phyloP scores from a whole-genome alignment of 2,888 invertebrate genomes.

The Crossocerus cetratus region DNA sequence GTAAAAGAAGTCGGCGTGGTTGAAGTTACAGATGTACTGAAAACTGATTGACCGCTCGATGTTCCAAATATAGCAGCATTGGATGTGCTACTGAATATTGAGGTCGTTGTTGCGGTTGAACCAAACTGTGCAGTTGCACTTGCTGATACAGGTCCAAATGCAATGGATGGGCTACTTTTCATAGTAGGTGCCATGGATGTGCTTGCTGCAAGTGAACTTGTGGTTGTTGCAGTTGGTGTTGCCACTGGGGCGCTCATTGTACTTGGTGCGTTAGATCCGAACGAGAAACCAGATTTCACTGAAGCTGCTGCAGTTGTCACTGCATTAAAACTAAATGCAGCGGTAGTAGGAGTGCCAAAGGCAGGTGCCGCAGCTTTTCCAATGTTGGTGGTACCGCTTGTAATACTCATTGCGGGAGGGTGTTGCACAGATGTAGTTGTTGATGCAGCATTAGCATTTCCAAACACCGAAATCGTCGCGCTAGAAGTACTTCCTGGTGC shows the following conservation, averaged over 20 bases:
- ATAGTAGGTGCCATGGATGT: background rate
- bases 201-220: background rate
- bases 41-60: conserved; percentile 8
- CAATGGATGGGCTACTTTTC: conserved; percentile 22
- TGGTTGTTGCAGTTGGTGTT: background rate
- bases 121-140: conserved; percentile 43
- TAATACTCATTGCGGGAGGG: background rate
- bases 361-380: background rate
- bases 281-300: conserved; percentile 46
- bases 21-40: too few species aligned
- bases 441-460: conserved; percentile 11
- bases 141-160: conserved; percentile 32
- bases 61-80: conserved; percentile 36
- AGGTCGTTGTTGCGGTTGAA: conserved; percentile 24
- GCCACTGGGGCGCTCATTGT: background rate
- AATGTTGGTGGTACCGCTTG: background rate
- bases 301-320: background rate
- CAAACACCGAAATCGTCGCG: background rate
- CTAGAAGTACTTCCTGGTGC: background rate
- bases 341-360: conserved; percentile 19
- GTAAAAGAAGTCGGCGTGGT: too few species aligned
- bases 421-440: background rate
- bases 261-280: conserved; percentile 30
- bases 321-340: conserved; percentile 34
- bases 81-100: conserved; percentile 45